Base-by-base conservation (phyloP, 2,888 invertebrate species). In the Diabrotica balteata region DNA sequence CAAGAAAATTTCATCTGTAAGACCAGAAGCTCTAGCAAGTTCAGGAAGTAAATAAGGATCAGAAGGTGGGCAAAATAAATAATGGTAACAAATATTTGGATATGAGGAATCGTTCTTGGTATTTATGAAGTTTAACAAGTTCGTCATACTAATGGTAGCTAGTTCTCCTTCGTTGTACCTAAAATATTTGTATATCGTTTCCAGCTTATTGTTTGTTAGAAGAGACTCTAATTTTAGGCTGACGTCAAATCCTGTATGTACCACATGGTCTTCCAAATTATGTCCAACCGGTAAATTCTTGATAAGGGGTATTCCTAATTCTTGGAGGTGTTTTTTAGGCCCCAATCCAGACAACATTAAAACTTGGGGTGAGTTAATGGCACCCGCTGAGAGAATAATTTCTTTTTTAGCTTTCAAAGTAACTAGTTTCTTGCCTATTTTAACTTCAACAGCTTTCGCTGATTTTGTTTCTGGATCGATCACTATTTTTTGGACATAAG, bases 321-420 rank as follows among this genome's bases (percentile, higher is more conserved):
- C 78, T 6, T 82, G 74, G 72, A 91, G 83, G 65, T 87, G 84
- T 0, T 86, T 78, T 60, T 79, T 80, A 0, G 88, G 88, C 0
- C 89, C 89, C 8, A 91, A 85, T 0, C 92, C 92, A 0, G 90
- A 91, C 9, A 91, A 80, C 88, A 91, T 87, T 53, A 93, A 82
- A 7, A 93, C 76, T 77, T 92, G 90, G 0, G 92, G 90, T 2
- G 89, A 87, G 74, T 88, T 90, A 61, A 92, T 85, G 5, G 89
- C 85, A 5, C 92, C 92, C 0, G 88, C 90, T 9, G 89, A 88
- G 6, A 93, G 76, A 63, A 92, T 88, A 0, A 92, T 86, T 76
- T 90, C 90, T 68, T 87, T 88, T 8, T 83, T 83, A 4, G 89
- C 89, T 59, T 72, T 75, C 8, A 79, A 69, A 4, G 67, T 78